Base-by-base conservation (phyloP, 2,888 invertebrate species). In the Blomia tropicalis region DNA sequence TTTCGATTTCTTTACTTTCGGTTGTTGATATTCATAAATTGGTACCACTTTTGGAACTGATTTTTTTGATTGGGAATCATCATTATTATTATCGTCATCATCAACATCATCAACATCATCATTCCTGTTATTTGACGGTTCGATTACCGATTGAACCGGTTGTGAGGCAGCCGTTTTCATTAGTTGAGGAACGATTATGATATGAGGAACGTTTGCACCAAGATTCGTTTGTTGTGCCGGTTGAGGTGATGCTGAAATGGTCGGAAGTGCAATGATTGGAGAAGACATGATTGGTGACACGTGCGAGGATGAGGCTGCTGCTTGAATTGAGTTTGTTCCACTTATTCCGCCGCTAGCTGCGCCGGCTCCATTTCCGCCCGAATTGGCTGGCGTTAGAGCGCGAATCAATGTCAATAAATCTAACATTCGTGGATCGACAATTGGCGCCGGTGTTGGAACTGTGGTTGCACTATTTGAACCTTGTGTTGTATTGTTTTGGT, bases 401-500 rank as follows among this genome's bases (percentile, higher is more conserved):
- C 36, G 31, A 19, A 56, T 56, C 2, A 56, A 25, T 36, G 25
- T 23, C 4, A 56, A 11, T 23, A 56, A 27, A 56, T 56, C 56
- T 2, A 56, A 29, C 2, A 56, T 11, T 3, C 56, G 4, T 36
- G 25, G 56, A 56, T 56, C 56, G 3, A 56, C 56, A 19, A 56
- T 27, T 56, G 56, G 56, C 23, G 56, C 36, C 2, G 56, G 56
- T 4, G 56, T 56, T n/a, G 56, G 56, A 11, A 29, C 54, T 14
- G 14, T n/a, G 41, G 14, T 41, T 7, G 7, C 27, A 25, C 14
- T 7, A 47, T 47, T 47, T 7, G 5, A 7, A 7, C 7, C 22
- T 14, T n/a, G 23, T 7, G 23, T 14, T 22, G 7, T 7, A 27
- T 47, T 47, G 51, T 54, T 54, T 2, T 14, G 14, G 29, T 56